These are phyloP conservation scores for Baronia brevicornis DNA, from an alignment of 2,888 invertebrate genomes.

Conservation along the genomic window DNA sequence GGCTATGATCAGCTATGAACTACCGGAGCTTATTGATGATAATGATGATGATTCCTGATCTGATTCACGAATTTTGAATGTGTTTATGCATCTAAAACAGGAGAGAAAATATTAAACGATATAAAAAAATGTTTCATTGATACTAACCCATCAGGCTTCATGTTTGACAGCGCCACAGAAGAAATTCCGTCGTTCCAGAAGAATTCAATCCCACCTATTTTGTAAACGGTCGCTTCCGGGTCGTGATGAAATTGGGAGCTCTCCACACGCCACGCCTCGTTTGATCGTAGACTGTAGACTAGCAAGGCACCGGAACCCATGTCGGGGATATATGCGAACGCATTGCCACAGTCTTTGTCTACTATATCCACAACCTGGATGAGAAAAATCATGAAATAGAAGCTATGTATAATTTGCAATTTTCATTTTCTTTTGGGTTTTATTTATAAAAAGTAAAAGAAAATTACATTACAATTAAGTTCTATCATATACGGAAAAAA, in stretches of 20 bases:
- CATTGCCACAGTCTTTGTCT: slow-evolving; percentile 75
- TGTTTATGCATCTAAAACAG: no score
- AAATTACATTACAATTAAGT: no score
- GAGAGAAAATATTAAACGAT: no score
- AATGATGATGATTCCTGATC: no score
- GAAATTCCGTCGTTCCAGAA: slow-evolving; percentile 89
- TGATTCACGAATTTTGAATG: no score
- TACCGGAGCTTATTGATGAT: no score
- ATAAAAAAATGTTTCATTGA: no score
- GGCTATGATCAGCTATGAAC: no score
- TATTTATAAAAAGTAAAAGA: no score
- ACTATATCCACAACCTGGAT: slow-evolving; percentile 79
- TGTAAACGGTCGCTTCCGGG: slow-evolving; percentile 81
- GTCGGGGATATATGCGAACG: slow-evolving; percentile 85
- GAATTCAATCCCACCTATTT: slow-evolving; percentile 83
- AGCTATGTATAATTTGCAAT: not conserved
- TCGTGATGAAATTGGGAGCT: slow-evolving; percentile 88
- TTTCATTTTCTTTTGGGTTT: not conserved
- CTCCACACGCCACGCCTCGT: slow-evolving; percentile 84
- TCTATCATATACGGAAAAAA: no score
- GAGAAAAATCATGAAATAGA: not conserved
- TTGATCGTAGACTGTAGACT: slow-evolving; percentile 79
- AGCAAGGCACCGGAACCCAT: slow-evolving; percentile 82
- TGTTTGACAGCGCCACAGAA: slow-evolving; percentile 77
- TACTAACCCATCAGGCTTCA: slow-evolving; percentile 30